Conservation (phyloP, 2,888 invertebrate genomes). For the Eulithis testata region DNA sequence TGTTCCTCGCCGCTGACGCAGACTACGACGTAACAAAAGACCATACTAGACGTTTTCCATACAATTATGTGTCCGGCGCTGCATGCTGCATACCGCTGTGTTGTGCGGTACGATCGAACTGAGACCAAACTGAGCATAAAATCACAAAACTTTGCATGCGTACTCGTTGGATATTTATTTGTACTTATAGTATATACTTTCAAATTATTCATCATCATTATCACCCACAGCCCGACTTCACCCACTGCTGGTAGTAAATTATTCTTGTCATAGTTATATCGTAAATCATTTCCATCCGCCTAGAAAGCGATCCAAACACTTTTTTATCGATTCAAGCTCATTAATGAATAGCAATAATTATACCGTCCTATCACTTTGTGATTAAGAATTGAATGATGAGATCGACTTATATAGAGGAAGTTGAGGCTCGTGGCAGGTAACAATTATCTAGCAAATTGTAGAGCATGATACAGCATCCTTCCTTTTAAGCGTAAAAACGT, state of each 20-base stretch:
- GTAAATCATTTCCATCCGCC: constrained; percentile 10
- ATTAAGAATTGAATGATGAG: constrained; percentile 39
- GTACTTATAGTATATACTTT: too few relatives aligned
- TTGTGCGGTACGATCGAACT: too few relatives aligned
- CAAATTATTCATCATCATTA: too few relatives aligned
- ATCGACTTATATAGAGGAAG: constrained; percentile 33
- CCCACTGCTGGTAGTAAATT: background rate
- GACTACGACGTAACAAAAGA: too few relatives aligned
- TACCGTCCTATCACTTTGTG: constrained; percentile 27
- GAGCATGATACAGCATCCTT: constrained; percentile 37
- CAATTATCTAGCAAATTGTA: constrained; percentile 37
- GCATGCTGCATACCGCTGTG: too few relatives aligned
- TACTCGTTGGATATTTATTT: too few relatives aligned
- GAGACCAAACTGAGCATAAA: too few relatives aligned
- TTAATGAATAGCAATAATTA: constrained; percentile 37
- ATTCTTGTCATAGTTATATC: constrained; percentile 12
- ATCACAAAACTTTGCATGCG: too few relatives aligned
- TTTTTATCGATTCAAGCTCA: constrained; percentile 24
- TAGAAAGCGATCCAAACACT: constrained; percentile 22
- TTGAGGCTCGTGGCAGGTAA: constrained; percentile 24
- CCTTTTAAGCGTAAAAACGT: constrained; percentile 29
- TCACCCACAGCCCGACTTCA: too few relatives aligned
- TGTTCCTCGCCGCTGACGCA: too few relatives aligned
- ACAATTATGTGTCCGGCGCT: too few relatives aligned
- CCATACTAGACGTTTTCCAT: too few relatives aligned